phyloP scores from a whole-genome alignment of 2,113 vertebrate genomes.

The Cebus imitator region DNA sequence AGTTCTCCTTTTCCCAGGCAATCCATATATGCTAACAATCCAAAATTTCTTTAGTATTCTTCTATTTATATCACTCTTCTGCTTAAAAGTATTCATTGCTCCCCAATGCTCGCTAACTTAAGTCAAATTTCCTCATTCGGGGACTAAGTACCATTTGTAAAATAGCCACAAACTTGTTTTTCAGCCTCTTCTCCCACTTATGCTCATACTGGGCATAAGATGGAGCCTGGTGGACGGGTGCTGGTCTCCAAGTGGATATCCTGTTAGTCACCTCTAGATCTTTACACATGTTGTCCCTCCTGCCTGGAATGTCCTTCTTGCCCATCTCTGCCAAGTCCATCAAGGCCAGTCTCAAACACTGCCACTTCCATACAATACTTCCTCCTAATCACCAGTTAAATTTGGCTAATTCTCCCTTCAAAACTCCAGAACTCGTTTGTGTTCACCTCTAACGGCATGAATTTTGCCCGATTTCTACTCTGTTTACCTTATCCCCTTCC shows the following conservation, averaged over 20 bases:
- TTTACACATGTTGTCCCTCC: not conserved
- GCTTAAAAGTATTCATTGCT: not conserved
- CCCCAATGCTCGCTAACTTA: not conserved
- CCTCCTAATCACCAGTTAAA: not conserved
- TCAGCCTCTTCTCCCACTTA: not conserved
- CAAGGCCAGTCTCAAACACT: not conserved
- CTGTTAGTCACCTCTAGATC: not conserved
- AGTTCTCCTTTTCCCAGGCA: not conserved
- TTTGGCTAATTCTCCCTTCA: not conserved
- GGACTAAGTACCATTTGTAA: not conserved
- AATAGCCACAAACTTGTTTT: not conserved
- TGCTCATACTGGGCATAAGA: not conserved
- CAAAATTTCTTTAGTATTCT: not conserved
- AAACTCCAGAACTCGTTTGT: not conserved
- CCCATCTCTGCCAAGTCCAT: not conserved
- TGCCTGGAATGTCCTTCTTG: not conserved
- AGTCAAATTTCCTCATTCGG: conserved; percentile 3
- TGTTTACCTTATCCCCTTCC: not conserved
- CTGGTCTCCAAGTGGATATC: not conserved
- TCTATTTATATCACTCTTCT: not conserved
- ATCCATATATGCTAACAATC: not conserved
- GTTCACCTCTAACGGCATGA: not conserved
- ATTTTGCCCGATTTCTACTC: not conserved
- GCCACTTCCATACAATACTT: not conserved
- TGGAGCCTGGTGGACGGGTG: not conserved